Percentiles rank a stretch among this genome's conserved stretches.
Conservation (phyloP, 2,113 vertebrate species). For the Bujurquina vittata region DNA sequence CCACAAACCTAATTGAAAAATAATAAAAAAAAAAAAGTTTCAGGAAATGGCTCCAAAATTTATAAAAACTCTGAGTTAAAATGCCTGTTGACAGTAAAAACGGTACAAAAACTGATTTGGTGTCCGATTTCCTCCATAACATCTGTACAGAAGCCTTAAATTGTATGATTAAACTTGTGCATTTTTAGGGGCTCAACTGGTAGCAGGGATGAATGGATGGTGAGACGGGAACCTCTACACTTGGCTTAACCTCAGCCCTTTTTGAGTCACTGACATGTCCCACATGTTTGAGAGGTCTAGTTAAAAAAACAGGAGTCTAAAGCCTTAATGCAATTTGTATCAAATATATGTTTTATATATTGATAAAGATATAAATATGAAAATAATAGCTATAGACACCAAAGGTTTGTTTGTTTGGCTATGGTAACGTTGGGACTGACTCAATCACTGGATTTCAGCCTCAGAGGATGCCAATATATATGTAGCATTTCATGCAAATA, state of each 20-base stretch:
- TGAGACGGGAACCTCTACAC: neutral
- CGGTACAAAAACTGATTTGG: neutral
- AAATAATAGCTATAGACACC: neutral
- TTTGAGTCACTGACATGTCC: neutral
- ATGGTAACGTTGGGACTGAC: neutral
- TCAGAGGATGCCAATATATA: neutral
- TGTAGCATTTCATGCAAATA: neutral
- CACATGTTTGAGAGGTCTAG: neutral
- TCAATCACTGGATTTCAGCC: neutral
- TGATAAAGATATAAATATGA: neutral
- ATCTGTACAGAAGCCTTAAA: neutral
- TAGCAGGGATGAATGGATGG: neutral
- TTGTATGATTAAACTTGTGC: fast-evolving
- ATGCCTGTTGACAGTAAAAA: too few relatives aligned
- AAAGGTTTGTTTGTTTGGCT: neutral
- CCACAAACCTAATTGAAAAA: too few relatives aligned
- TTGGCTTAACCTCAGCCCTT: neutral
- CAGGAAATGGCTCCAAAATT: too few relatives aligned
- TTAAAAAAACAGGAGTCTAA: neutral
- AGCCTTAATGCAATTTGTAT: neutral
- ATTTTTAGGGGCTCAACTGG: neutral
- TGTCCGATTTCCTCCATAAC: neutral
- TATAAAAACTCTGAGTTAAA: too few relatives aligned
- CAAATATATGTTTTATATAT: too few relatives aligned
- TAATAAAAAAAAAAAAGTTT: too few relatives aligned